phyloP scores from a whole-genome alignment of 2,888 invertebrate genomes.

The Drosophila longiperda region DNA sequence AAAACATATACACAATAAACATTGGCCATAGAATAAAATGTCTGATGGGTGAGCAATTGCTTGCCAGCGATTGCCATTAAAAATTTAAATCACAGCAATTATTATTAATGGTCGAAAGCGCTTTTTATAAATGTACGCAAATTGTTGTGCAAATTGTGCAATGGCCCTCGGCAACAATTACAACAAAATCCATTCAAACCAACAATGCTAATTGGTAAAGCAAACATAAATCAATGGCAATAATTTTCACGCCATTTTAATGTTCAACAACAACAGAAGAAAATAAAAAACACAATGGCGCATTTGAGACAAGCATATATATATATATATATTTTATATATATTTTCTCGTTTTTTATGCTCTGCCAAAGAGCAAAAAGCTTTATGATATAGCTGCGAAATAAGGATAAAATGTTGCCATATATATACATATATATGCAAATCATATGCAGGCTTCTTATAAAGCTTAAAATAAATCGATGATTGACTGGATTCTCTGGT shows the following conservation, averaged over 20 bases:
- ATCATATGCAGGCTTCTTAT: neutral
- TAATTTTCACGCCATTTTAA: constrained; percentile 74
- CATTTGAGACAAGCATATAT: constrained; percentile 8
- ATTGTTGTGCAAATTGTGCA: constrained; percentile 68
- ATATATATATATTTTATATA: neutral
- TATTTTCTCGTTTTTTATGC: constrained; percentile 6
- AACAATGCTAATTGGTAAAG: constrained; percentile 29
- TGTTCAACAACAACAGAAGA: constrained; percentile 36
- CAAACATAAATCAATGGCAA: constrained; percentile 60
- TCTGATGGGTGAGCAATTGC: constrained; percentile 48
- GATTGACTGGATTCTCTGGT: neutral
- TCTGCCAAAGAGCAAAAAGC: constrained; percentile 9
- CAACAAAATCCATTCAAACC: constrained; percentile 33
- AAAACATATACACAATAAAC: constrained; percentile 12
- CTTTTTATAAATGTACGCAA: constrained; percentile 79
- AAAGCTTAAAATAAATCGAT: neutral
- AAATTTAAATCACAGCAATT: constrained; percentile 84
- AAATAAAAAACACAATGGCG: neutral
- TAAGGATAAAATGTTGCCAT: neutral
- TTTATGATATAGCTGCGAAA: constrained; percentile 5
- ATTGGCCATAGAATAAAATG: constrained; percentile 12
- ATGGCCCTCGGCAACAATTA: constrained; percentile 32
- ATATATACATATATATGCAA: neutral
- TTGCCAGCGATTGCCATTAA: constrained; percentile 81
- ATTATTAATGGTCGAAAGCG: constrained; percentile 82